Conservation (phyloP, 2,113 vertebrate genomes). For the Sebastes schlegelii region DNA sequence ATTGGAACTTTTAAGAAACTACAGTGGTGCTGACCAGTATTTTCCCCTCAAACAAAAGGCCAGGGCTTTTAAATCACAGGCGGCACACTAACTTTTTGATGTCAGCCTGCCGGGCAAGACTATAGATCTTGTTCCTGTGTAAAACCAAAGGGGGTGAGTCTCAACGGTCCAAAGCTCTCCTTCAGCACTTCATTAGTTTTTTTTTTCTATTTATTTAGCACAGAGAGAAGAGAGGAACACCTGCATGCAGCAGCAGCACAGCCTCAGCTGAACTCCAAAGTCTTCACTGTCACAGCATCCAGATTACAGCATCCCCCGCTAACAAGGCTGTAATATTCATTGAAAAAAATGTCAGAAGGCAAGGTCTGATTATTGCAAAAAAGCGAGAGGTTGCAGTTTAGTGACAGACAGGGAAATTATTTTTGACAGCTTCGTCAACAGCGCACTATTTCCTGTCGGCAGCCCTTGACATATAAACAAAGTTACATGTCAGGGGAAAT, state of each 20-base stretch:
- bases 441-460: conserved; percentile 11
- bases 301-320: background rate
- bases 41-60: conserved; percentile 52
- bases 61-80: conserved; percentile 55
- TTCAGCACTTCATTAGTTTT: conserved; percentile 53
- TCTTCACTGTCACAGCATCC: conserved; percentile 13
- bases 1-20: conserved; percentile 58
- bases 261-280: conserved; percentile 36
- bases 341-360: background rate
- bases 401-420: conserved; percentile 17
- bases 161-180: conserved; percentile 44
- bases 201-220: conserved; percentile 33
- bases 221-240: conserved; percentile 39
- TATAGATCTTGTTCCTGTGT: conserved; percentile 60
- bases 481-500: conserved; percentile 28
- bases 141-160: conserved; percentile 50
- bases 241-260: conserved; percentile 42
- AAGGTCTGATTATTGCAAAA: conserved; percentile 22
- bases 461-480: conserved; percentile 6
- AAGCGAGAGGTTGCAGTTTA: conserved; percentile 21
- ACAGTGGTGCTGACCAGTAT: conserved; percentile 58
- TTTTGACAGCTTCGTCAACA: conserved; percentile 36
- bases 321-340: conserved; percentile 19
- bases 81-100: conserved; percentile 40
- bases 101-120: conserved; percentile 25